A percentile compares a stretch with the other conserved stretches of the same genome.
Evolutionary conservation across 64 coral and sea anemone genomes (phyloP).

Genomic region (Anthopleura sola): DNA sequence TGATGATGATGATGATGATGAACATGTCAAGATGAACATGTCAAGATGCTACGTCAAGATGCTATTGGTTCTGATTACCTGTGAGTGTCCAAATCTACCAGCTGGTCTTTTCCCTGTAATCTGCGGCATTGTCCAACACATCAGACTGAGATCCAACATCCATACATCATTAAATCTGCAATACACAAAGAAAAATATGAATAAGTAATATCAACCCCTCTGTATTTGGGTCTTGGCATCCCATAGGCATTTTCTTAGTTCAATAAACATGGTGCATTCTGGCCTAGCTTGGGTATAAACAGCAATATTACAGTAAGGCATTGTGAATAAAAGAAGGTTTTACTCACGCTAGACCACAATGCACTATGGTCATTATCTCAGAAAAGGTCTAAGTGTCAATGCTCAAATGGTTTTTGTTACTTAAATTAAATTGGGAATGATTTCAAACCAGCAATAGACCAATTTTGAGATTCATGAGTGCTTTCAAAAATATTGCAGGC

Average conservation of each 20-base stretch:
- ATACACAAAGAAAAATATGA: not conserved
- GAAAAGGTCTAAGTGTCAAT: too few relatives aligned
- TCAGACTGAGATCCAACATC: constrained; percentile 52
- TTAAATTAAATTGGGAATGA: too few relatives aligned
- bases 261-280: not conserved
- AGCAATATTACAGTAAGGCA: not conserved
- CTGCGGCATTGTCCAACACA: constrained; percentile 58
- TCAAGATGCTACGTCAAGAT: not conserved
- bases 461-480: too few relatives aligned
- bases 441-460: too few relatives aligned
- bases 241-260: not conserved
- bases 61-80: constrained; percentile 36
- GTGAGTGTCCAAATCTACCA: constrained; percentile 84
- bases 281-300: not conserved
- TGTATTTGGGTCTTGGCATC: too few relatives aligned
- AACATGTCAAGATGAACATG: too few relatives aligned
- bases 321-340: too few relatives aligned
- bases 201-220: not conserved
- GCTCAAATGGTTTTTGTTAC: too few relatives aligned
- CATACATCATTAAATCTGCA: constrained; percentile 79
- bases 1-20: not conserved
- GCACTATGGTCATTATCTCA: too few relatives aligned
- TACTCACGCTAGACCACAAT: too few relatives aligned
- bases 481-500: too few relatives aligned
- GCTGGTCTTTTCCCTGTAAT: constrained; percentile 71